Evolutionary conservation across 1,140 invertebrate genomes (phyloP), one percentile per base, ranked within the genome.

Genomic region (Euura saliciscinereae): DNA sequence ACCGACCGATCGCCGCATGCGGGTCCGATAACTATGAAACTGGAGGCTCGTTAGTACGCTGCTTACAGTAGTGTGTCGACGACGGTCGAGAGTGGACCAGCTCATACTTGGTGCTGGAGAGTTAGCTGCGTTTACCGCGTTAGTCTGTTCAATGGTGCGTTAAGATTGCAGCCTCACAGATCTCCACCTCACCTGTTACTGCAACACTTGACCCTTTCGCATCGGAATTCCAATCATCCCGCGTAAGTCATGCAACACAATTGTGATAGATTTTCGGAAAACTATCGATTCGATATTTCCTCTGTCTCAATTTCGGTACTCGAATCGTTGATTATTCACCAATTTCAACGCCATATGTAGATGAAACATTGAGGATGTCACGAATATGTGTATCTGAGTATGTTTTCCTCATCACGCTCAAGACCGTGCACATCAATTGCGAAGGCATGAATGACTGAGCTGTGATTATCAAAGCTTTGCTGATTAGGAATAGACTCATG

Each of bases 1-100:
- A n/a, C 5, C 51, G 51, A 59, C 10, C 51, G 6, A 59, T 59
- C 8, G 13, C 13, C 51, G 51, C 13, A 59, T 59, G 51, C 51
- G 51, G 51, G 51, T 59, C 51, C 51, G 51, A 59, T 59, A 59
- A 59, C 51, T 59, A 59, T 59, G 51, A 59, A 59, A 59, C 51
- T n/a, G 8, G 13, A 59, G 51, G 51, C 51, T 59, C 5, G 51
- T 59, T n/a, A 59, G 8, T 59, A 11, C 51, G 51, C 51, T 59
- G 3, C 8, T 59, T 59, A 3, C 51, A 59, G 51, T 59, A 59
- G 51, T 59, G 51, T 59, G 8, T 8, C 13, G 6, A 6, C 51
- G 51, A 8, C 5, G 51, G 51, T 59, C 51, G 51, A 59, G 51
- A 59, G 51, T 59, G 13, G 51, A 59, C 51, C 51, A 11, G 3